These are phyloP conservation scores for Alosa alosa DNA, from an alignment of 2,113 vertebrate species.

Conservation along the genomic window DNA sequence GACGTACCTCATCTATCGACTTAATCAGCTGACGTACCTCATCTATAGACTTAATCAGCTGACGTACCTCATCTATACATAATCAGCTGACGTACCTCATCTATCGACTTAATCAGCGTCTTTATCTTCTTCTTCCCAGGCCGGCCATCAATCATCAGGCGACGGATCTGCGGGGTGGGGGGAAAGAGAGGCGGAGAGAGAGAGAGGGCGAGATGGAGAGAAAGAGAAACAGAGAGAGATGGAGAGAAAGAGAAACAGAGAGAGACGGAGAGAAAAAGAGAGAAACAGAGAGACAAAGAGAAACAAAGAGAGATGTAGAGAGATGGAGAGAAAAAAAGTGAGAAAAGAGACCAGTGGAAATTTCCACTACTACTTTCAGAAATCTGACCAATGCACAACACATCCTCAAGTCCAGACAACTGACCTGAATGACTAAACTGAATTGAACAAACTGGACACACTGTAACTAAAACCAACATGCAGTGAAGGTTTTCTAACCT, in stretches of 20 bases:
- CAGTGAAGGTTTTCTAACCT: conserved; percentile 68
- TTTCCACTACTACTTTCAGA: background rate
- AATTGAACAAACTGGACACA: background rate
- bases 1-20: too few species aligned
- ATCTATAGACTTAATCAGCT: too few species aligned
- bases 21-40: too few species aligned
- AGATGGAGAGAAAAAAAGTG: background rate
- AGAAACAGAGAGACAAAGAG: background rate
- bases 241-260: background rate
- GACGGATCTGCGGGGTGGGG: conserved; percentile 79
- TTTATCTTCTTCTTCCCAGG: conserved; percentile 85
- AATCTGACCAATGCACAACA: background rate
- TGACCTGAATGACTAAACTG: background rate
- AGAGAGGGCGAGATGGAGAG: conserved; percentile 1
- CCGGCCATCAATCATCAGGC: conserved; percentile 91
- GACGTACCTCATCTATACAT: too few species aligned
- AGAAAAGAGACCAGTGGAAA: background rate
- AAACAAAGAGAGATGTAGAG: background rate
- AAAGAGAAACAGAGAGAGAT: background rate
- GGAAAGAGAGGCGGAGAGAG: background rate
- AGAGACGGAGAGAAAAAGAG: background rate
- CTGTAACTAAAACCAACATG: background rate
- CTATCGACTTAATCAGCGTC: conserved; percentile 93
- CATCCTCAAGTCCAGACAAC: background rate
- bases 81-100: too few species aligned